phyloP scores from a whole-genome alignment of 2,888 invertebrate species.

The Amiota minor region DNA sequence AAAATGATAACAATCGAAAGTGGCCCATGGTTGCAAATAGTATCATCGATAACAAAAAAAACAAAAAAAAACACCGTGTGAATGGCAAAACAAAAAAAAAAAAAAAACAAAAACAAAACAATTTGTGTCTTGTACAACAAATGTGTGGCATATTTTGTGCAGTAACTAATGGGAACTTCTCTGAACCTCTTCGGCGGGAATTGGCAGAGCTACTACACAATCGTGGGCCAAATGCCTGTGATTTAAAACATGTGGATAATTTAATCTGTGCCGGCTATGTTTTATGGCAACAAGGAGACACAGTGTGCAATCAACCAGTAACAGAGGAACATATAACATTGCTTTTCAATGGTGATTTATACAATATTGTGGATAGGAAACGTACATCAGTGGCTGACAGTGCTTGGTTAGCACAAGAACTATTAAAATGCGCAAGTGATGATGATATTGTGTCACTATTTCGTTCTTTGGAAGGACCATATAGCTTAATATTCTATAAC shows the following conservation, averaged over 20 bases:
- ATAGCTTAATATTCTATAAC: constrained; percentile 85
- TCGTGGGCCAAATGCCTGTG: constrained; percentile 50
- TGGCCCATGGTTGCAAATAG: constrained; percentile 5
- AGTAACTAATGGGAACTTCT: background rate
- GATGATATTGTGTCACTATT: constrained; percentile 73
- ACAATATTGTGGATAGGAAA: constrained; percentile 73
- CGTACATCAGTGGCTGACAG: constrained; percentile 62
- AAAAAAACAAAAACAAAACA: background rate
- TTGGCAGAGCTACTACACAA: constrained; percentile 39
- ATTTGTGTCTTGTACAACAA: background rate
- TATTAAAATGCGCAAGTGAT: constrained; percentile 61
- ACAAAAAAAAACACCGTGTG: background rate
- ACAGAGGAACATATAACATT: constrained; percentile 78
- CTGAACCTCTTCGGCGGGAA: background rate
- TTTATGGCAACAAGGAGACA: constrained; percentile 88
- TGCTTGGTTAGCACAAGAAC: constrained; percentile 44
- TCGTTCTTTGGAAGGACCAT: constrained; percentile 84
- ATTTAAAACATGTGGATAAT: constrained; percentile 24
- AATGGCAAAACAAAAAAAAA: background rate
- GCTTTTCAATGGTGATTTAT: constrained; percentile 93
- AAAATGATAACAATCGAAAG: constrained; percentile 1
- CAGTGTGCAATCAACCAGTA: constrained; percentile 80
- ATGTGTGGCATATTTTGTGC: constrained; percentile 28
- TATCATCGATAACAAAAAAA: background rate
- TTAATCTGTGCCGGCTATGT: constrained; percentile 76